Evolutionary conservation across 2,888 invertebrate species (phyloP).

Genomic region (Choreutis nemorana): DNA sequence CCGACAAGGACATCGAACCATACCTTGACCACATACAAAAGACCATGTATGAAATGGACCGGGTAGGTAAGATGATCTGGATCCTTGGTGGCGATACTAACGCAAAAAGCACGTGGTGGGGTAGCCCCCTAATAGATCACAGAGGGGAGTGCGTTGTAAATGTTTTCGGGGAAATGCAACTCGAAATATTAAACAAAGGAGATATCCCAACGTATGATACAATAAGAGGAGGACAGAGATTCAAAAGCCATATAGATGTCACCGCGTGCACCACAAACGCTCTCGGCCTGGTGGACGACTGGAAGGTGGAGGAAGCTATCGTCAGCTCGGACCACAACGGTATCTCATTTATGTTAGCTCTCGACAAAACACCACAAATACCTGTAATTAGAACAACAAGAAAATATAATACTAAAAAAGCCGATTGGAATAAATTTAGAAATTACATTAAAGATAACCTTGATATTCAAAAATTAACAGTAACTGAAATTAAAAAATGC

Average conservation of each 20-base stretch:
- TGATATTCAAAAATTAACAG: neutral
- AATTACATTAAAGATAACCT: neutral
- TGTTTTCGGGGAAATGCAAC: neutral
- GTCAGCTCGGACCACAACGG: constrained; percentile 4
- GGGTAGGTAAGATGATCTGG: neutral
- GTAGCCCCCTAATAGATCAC: neutral
- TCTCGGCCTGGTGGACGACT: neutral
- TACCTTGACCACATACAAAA: constrained; percentile 3
- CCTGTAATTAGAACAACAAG: neutral
- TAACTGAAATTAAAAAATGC: neutral
- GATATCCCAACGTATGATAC: constrained; percentile 2
- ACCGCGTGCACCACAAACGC: constrained; percentile 1
- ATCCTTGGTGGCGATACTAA: constrained; percentile 4
- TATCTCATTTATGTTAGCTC: neutral
- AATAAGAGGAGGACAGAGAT: neutral
- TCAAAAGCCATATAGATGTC: constrained; percentile 3
- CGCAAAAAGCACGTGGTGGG: constrained; percentile 4
- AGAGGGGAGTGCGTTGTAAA: constrained; percentile 1
- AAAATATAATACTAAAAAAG: neutral
- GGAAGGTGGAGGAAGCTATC: constrained; percentile 3
- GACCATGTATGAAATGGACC: neutral
- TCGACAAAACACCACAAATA: neutral
- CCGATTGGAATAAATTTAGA: neutral
- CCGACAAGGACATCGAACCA: constrained; percentile 1
- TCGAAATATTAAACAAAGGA: constrained; percentile 2